Evolutionary conservation across 2,888 invertebrate genomes (phyloP).

Genomic region (Macaria notata): DNA sequence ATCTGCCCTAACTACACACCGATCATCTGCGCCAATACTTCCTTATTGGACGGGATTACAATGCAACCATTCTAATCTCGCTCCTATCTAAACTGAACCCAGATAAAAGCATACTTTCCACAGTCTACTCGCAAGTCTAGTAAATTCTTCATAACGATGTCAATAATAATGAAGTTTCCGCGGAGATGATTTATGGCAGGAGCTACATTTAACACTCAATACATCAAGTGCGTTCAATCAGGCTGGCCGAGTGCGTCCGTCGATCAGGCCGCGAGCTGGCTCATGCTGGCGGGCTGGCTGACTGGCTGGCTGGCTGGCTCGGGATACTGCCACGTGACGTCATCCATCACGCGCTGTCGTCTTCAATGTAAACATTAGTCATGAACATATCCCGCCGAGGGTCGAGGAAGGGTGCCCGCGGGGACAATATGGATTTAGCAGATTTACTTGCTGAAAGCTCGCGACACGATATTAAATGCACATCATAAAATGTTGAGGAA

Average conservation of each 20-base stretch:
- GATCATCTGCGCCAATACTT: no score
- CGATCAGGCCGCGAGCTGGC: no score
- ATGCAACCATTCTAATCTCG: no score
- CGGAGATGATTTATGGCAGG: no score
- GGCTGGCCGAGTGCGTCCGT: background rate
- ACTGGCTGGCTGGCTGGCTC: background rate
- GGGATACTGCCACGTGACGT: conserved; percentile 1
- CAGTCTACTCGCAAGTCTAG: no score
- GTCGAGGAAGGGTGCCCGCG: background rate
- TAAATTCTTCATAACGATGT: no score
- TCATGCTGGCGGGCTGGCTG: background rate
- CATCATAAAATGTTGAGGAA: conserved; percentile 14
- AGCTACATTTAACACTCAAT: background rate
- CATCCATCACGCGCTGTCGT: conserved; percentile 27
- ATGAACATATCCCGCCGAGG: conserved; percentile 42
- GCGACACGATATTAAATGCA: conserved; percentile 12
- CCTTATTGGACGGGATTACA: no score
- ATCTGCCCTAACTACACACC: no score
- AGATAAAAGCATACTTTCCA: no score
- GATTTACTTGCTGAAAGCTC: conserved; percentile 21
- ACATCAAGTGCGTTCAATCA: conserved; percentile 8
- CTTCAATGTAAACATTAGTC: conserved; percentile 42
- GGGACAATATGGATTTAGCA: conserved; percentile 20
- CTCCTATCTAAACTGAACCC: no score
- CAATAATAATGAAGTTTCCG: no score